phyloP scores from a whole-genome alignment of 2,797 vertebrate species.

The Otolemur crassicaudatus region DNA sequence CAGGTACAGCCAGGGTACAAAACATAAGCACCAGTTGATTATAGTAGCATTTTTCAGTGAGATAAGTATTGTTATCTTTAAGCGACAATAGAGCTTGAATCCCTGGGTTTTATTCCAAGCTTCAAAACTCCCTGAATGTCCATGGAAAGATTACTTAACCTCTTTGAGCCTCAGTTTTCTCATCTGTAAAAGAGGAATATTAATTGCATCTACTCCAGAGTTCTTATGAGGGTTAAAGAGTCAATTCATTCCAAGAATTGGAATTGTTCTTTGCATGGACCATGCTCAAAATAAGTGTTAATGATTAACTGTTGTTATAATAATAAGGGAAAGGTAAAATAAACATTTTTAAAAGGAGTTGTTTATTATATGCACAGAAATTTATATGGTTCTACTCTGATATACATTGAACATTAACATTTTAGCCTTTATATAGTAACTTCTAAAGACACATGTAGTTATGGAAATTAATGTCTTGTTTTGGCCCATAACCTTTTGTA shows the following conservation, averaged over 20 bases:
- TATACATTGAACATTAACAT: not conserved
- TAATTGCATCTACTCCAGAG: not conserved
- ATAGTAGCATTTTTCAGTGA: not conserved
- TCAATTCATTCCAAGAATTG: not conserved
- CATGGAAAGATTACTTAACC: not conserved
- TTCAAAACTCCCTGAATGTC: constrained; percentile 18
- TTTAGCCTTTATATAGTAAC: constrained; percentile 39
- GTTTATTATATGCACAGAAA: not conserved
- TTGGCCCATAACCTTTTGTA: constrained; percentile 70
- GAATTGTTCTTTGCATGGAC: not conserved
- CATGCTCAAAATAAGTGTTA: constrained; percentile 31
- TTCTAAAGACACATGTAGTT: constrained; percentile 56
- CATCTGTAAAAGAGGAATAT: not conserved
- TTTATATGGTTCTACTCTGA: constrained; percentile 10
- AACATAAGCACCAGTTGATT: not conserved
- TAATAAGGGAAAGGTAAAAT: constrained; percentile 13
- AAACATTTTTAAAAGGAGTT: not conserved
- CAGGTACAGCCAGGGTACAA: not conserved
- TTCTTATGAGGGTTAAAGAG: not conserved
- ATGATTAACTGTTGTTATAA: constrained; percentile 35
- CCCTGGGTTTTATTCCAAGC: not conserved
- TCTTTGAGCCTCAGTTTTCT: not conserved
- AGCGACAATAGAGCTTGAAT: not conserved
- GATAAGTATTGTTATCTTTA: not conserved
- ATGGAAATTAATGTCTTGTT: constrained; percentile 76